Evolutionary conservation across 2,797 vertebrate species (phyloP).

Genomic region (Salarias fasciatus): DNA sequence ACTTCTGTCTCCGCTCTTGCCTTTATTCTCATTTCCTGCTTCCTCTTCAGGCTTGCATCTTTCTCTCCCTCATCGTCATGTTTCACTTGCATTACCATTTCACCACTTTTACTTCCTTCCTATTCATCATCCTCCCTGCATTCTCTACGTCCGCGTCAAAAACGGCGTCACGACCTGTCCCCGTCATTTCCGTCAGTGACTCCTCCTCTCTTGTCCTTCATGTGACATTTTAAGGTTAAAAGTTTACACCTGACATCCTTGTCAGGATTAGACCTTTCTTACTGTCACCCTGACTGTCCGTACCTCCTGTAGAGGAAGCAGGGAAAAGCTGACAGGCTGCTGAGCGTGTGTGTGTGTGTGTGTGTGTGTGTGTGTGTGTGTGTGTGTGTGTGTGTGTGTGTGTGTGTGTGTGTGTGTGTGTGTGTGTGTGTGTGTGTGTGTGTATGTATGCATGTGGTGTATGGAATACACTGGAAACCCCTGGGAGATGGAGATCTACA

Average conservation of each 20-base stretch:
- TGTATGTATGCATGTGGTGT: too few relatives aligned
- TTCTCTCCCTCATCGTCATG: not conserved
- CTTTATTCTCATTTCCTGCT: not conserved
- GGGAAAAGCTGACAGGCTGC: conserved; percentile 45
- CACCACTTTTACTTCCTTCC: not conserved
- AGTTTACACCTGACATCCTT: conserved; percentile 39
- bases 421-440: too few relatives aligned
- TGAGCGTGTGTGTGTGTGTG: not conserved
- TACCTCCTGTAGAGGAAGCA: conserved; percentile 32
- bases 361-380: too few relatives aligned
- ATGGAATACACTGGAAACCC: conserved; percentile 29
- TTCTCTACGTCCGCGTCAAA: too few relatives aligned
- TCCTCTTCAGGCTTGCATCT: not conserved
- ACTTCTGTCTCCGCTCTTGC: not conserved
- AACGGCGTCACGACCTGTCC: conserved; percentile 9
- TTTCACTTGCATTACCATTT: too few relatives aligned
- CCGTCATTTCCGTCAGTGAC: not conserved
- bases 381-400: too few relatives aligned
- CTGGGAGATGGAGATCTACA: conserved; percentile 15
- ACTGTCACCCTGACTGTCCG: conserved; percentile 36
- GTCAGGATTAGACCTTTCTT: conserved; percentile 40
- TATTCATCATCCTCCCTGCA: too few relatives aligned
- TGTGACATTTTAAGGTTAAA: conserved; percentile 18
- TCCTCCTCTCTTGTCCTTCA: conserved; percentile 28
- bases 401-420: too few relatives aligned